These are phyloP conservation scores for Chlorospingus flavigularis DNA, from an alignment of 2,797 vertebrate genomes.

Conservation along the genomic window DNA sequence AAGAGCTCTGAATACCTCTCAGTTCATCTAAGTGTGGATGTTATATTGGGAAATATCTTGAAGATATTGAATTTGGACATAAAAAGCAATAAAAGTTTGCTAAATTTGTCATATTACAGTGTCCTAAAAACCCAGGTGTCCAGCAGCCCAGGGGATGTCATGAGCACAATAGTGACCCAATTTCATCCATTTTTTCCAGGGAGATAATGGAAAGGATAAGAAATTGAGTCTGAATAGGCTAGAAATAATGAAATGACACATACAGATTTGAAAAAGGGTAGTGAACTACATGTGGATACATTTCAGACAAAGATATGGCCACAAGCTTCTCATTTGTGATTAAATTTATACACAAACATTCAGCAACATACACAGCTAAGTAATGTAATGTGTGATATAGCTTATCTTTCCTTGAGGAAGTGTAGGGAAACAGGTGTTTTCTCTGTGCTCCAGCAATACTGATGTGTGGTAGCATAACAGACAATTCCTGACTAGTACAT, in stretches of 20 bases:
- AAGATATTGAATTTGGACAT: background rate
- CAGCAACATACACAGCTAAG: background rate
- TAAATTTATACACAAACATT: background rate
- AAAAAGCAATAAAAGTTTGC: background rate
- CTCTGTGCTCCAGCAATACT: background rate
- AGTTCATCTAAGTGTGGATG: background rate
- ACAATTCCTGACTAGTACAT: rapidly evolving
- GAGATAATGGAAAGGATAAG: background rate
- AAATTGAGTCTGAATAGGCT: background rate
- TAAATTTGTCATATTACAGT: background rate
- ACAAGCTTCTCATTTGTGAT: background rate
- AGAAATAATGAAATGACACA: background rate
- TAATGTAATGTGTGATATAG: background rate
- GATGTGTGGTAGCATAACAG: background rate
- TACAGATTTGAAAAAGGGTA: background rate
- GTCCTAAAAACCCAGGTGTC: background rate
- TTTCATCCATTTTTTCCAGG: background rate
- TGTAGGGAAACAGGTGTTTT: background rate
- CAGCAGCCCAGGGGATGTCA: background rate
- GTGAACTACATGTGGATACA: background rate
- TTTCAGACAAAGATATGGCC: background rate
- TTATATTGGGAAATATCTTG: background rate
- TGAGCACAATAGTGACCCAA: background rate
- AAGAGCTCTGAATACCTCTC: background rate
- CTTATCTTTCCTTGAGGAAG: background rate